Evolutionary conservation across 2,113 vertebrate species (phyloP).

Genomic region (Carassius carassius): DNA sequence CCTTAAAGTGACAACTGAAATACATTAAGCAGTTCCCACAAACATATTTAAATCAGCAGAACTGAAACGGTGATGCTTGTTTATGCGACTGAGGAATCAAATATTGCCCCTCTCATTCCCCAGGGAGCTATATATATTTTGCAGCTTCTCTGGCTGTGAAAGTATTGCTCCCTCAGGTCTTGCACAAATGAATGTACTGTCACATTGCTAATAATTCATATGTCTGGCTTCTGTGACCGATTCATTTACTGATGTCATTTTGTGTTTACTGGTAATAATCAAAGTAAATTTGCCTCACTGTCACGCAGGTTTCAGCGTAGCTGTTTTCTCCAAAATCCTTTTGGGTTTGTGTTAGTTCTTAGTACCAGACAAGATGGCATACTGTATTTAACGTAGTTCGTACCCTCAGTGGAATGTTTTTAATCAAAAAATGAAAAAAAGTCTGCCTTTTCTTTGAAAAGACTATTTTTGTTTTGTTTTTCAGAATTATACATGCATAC

Average conservation of each 20-base stretch:
- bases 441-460: constrained; percentile 67
- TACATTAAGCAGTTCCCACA: constrained; percentile 40
- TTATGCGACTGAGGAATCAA: constrained; percentile 12
- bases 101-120: constrained; percentile 5
- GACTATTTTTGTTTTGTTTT: constrained; percentile 61
- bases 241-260: constrained; percentile 38
- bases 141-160: constrained; percentile 35
- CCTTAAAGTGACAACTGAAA: constrained; percentile 36
- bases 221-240: constrained; percentile 14
- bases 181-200: constrained; percentile 20
- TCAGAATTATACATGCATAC: constrained; percentile 60
- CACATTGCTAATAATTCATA: constrained; percentile 14
- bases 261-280: constrained; percentile 30
- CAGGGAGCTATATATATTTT: constrained; percentile 37
- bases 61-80: constrained; percentile 31
- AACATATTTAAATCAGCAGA: constrained; percentile 31
- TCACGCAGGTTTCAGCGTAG: not conserved
- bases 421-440: constrained; percentile 49
- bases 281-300: constrained; percentile 30
- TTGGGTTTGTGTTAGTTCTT: constrained; percentile 40
- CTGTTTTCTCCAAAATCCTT: constrained; percentile 27
- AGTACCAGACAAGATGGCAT: not conserved
- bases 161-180: constrained; percentile 22
- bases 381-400: constrained; percentile 45
- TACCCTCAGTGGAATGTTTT: constrained; percentile 52